Evolutionary conservation across 2,113 vertebrate genomes (phyloP).

Genomic region (Syngnathus scovelli): DNA sequence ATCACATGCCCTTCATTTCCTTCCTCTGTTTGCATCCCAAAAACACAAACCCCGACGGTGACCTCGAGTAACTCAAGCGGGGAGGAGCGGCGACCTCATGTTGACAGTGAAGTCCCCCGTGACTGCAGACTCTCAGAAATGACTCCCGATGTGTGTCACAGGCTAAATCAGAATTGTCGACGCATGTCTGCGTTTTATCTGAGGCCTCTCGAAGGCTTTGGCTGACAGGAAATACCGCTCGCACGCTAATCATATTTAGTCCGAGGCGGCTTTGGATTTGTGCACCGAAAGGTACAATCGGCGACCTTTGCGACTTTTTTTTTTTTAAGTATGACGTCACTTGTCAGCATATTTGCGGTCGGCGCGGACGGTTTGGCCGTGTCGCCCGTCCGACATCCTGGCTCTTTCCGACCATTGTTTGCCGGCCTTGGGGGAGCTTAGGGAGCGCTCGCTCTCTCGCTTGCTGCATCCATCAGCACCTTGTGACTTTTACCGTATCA

Average conservation of each 20-base stretch:
- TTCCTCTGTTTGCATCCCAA: slow-evolving; percentile 6
- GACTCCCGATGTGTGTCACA: background rate
- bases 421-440: slow-evolving; percentile 23
- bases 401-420: slow-evolving; percentile 67
- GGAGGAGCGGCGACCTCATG: slow-evolving; percentile 31
- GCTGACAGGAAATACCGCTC: background rate
- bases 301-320: too few species aligned
- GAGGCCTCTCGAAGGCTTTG: background rate
- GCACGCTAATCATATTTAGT: background rate
- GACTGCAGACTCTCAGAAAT: background rate
- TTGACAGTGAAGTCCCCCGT: background rate
- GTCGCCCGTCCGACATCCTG: slow-evolving; percentile 36
- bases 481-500: slow-evolving; percentile 26
- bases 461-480: slow-evolving; percentile 12
- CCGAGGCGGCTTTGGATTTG: background rate
- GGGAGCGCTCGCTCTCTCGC: slow-evolving; percentile 8
- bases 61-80: slow-evolving; percentile 24
- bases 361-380: background rate
- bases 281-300: background rate
- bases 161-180: background rate
- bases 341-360: background rate
- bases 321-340: too few species aligned
- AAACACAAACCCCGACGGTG: slow-evolving; percentile 11
- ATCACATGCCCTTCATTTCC: slow-evolving; percentile 5
- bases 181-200: background rate